phyloP scores from a whole-genome alignment of 2,888 invertebrate species.

The Cantharis flavilabris region DNA sequence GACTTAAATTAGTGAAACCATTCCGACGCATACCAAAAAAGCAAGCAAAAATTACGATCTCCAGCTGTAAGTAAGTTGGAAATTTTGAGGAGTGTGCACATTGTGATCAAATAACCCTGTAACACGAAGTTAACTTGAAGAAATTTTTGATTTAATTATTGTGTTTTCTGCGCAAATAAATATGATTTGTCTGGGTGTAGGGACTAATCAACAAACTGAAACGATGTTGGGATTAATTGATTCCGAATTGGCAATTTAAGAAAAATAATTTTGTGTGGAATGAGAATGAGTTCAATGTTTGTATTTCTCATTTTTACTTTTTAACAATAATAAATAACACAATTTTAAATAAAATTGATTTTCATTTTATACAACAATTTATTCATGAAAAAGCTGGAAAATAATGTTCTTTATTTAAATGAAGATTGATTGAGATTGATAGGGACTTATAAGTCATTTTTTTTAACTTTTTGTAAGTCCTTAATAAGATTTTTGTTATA shows the following conservation, averaged over 20 bases:
- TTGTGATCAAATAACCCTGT: too few relatives aligned
- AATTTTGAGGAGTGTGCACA: too few relatives aligned
- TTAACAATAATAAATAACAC: not conserved
- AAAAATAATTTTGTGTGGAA: not conserved
- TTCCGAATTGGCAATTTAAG: not conserved
- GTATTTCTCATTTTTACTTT: not conserved
- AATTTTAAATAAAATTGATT: not conserved
- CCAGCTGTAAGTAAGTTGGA: too few relatives aligned
- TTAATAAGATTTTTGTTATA: not conserved
- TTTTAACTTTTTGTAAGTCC: not conserved
- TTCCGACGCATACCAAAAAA: too few relatives aligned
- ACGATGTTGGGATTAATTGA: not conserved
- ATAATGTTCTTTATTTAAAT: not conserved
- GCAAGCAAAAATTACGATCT: too few relatives aligned
- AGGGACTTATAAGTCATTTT: not conserved
- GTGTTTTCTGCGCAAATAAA: too few relatives aligned
- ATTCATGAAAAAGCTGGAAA: not conserved
- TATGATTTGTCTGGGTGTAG: too few relatives aligned
- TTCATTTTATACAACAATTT: not conserved
- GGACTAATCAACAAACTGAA: too few relatives aligned
- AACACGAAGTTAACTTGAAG: too few relatives aligned
- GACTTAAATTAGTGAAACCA: too few relatives aligned
- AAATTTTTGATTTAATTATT: too few relatives aligned
- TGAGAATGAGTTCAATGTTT: not conserved
- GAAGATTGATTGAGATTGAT: conserved; percentile 4